Evolutionary conservation across 2,113 vertebrate genomes (phyloP), one percentile per base, ranked within the genome.

Genomic region (Oncorhynchus keta): DNA sequence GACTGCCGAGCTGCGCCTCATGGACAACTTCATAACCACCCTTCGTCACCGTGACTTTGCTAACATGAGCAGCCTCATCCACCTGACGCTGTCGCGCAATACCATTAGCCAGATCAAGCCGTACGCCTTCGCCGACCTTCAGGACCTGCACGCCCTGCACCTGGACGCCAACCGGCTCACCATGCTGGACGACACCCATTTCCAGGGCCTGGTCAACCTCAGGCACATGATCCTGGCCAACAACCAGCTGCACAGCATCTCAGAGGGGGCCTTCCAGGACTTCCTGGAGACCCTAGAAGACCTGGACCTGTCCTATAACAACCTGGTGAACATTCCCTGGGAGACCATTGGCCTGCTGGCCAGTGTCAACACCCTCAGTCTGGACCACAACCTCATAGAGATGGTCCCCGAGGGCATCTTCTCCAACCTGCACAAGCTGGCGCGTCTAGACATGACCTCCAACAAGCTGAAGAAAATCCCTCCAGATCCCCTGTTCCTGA

Each of bases 391-490:
- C 86, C 92, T 95, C 28, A 94, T 95, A 6, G 93, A 94, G 78
- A 94, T 85, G 66, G 95, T 95, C 48, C 94, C 94, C 0, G 93
- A 94, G 76, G 94, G 95, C 4, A 94, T 95, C 76, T 95, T 95
- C 87, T 94, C 93, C 71, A 94, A 95, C 84, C 89, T 95, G 76
- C 94, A 95, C 87, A 95, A 95, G 67, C 87, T 95, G 83, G 94
- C 94, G 68, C 92, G 95, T 35, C 84, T 95, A 81, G 95, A 95
- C 86, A 95, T 95, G 94, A 95, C 95, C 0, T 99, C 97, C 72
- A 99, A 99, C 88, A 97, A 97, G 80, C 79, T 99, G 68, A 98
- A 97, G 84, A 99, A 98, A 89, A 98, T 99, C 74, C 97, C 97
- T 0, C 97, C 97, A 0, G 97, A 99, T 4, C 97, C 97, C 0